phyloP scores from a whole-genome alignment of 2,797 vertebrate species.

The Xyrichtys novacula region DNA sequence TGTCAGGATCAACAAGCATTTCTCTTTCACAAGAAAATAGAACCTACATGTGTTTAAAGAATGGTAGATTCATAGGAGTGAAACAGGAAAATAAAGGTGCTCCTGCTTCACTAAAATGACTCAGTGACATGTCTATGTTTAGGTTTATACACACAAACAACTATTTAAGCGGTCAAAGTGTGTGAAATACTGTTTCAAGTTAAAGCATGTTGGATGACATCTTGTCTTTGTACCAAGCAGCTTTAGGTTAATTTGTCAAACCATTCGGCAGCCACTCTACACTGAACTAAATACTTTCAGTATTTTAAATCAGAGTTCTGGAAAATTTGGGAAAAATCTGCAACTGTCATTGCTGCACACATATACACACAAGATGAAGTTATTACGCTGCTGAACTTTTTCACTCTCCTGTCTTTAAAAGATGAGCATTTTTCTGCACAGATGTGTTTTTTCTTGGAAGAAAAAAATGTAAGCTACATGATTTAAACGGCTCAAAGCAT shows the following conservation, averaged over 20 bases:
- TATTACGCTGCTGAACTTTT: background rate
- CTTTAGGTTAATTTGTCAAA: constrained; percentile 17
- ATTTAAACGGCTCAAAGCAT: constrained; percentile 59
- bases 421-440: constrained; percentile 37
- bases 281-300: background rate
- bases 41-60: constrained; percentile 46
- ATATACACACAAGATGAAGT: background rate
- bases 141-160: constrained; percentile 26
- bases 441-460: constrained; percentile 53
- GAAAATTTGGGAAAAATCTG: background rate
- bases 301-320: constrained; percentile 12
- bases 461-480: constrained; percentile 73
- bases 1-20: constrained; percentile 66
- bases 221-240: constrained; percentile 29
- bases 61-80: constrained; percentile 11
- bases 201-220: constrained; percentile 32
- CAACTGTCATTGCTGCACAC: constrained; percentile 22
- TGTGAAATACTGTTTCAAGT: constrained; percentile 28
- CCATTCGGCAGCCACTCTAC: constrained; percentile 37
- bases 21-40: constrained; percentile 77
- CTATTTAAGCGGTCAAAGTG: constrained; percentile 18
- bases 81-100: constrained; percentile 19
- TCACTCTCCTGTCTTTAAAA: constrained; percentile 19
- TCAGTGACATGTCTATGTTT: constrained; percentile 1
- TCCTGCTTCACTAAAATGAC: constrained; percentile 22